These are phyloP conservation scores for Geodia barretti DNA, from an alignment of 37 sponge, comb jelly and placozoan genomes.

Conservation along the genomic window DNA sequence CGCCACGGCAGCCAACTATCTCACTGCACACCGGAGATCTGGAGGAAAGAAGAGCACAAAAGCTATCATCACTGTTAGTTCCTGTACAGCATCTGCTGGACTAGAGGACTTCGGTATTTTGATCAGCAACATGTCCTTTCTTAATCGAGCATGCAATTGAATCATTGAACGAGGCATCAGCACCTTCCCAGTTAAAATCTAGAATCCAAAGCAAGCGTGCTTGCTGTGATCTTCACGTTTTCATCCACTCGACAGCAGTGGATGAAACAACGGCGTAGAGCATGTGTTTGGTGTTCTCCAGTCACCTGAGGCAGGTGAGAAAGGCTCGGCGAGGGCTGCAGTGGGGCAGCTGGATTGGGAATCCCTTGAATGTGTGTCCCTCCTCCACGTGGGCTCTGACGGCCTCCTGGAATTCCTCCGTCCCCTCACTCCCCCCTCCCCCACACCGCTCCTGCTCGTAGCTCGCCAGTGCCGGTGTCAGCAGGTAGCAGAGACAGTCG, in stretches of 20 bases:
- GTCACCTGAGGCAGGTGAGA: slow-evolving; percentile 78
- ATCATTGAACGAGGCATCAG: no score
- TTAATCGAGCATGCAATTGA: no score
- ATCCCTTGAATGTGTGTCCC: slow-evolving; percentile 98
- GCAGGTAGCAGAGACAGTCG: slow-evolving; percentile 80
- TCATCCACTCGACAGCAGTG: no score
- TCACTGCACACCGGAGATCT: slow-evolving; percentile 94
- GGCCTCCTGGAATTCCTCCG: slow-evolving; percentile 95
- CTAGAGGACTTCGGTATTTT: no score
- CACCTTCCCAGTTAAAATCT: no score
- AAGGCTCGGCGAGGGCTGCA: slow-evolving; percentile 72
- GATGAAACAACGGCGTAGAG: no score
- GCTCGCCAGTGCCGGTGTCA: slow-evolving; percentile 85
- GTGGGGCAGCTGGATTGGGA: slow-evolving; percentile 91
- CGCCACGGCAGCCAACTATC: slow-evolving; percentile 87
- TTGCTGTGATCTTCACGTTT: no score
- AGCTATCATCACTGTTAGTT: no score
- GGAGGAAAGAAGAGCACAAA: not conserved
- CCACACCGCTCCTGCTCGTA: slow-evolving; percentile 92
- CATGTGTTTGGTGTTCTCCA: no score
- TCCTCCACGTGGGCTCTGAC: slow-evolving; percentile 71
- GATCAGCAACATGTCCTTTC: no score
- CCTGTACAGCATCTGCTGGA: no score
- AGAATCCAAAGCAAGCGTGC: no score
- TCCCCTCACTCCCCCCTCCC: slow-evolving; percentile 76